Conservation (phyloP, 2,797 vertebrate species). For the Enteromius thamalakanensis region DNA sequence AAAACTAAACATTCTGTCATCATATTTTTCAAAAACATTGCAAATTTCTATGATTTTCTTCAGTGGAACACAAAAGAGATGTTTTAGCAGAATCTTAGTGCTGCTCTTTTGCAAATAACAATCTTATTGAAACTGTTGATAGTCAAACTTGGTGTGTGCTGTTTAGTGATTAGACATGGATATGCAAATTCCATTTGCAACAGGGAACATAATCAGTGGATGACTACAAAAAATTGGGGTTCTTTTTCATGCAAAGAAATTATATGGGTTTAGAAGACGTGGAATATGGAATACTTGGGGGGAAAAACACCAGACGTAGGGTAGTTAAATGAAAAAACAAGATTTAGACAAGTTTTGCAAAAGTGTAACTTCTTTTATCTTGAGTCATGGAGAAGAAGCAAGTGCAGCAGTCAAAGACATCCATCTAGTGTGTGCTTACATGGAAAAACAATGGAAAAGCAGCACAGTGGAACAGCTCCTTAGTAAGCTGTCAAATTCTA, state of each 20-base stretch:
- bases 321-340: neutral
- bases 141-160: neutral
- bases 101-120: slow-evolving; percentile 2
- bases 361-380: neutral
- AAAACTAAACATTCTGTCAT: neutral
- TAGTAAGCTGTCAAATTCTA: neutral
- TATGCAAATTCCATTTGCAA: neutral
- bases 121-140: neutral
- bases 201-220: too few species aligned
- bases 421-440: neutral
- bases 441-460: neutral
- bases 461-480: neutral
- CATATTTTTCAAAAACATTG: neutral
- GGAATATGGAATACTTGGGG: neutral
- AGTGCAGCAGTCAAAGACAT: neutral
- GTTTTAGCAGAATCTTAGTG: neutral
- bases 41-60: neutral
- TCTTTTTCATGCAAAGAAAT: neutral
- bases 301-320: neutral
- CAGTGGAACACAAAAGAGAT: neutral
- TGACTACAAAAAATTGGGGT: too few species aligned
- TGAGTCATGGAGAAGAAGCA: neutral
- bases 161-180: neutral
- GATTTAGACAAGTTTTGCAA: neutral
- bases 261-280: neutral